phyloP scores from a whole-genome alignment of 2,888 invertebrate genomes.

The Quadroppia sp. region DNA sequence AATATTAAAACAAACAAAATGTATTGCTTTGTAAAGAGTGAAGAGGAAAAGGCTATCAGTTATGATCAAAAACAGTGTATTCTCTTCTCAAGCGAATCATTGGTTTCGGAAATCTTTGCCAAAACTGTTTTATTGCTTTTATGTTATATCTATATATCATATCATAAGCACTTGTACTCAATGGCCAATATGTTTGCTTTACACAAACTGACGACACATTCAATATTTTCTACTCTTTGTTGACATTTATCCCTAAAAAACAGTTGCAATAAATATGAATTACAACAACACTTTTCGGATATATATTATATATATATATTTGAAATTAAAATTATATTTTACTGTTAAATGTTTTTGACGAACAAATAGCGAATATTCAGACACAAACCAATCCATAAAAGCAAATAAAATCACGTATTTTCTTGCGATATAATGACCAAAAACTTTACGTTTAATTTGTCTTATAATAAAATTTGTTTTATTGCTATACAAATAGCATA shows the following conservation, averaged over 20 bases:
- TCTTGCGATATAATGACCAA: slow-evolving; percentile 13
- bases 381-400: background rate
- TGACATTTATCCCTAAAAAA: slow-evolving; percentile 18
- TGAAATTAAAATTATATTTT: too few species aligned
- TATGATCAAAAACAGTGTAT: slow-evolving; percentile 16
- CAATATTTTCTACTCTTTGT: background rate
- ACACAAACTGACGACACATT: background rate
- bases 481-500: slow-evolving; percentile 23
- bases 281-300: background rate
- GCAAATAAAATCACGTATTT: slow-evolving; percentile 20
- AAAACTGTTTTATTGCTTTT: slow-evolving; percentile 17
- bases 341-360: too few species aligned
- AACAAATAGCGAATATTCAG: too few species aligned
- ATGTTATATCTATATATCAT: background rate
- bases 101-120: slow-evolving; percentile 26
- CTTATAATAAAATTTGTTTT: slow-evolving; percentile 26
- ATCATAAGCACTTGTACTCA: slow-evolving; percentile 15
- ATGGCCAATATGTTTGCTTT: background rate
- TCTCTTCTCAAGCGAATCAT: slow-evolving; percentile 13
- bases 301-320: too few species aligned
- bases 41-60: slow-evolving; percentile 17
- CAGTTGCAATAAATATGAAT: background rate
- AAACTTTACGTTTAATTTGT: slow-evolving; percentile 33
- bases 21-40: background rate
- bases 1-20: slow-evolving; percentile 20